Conservation (phyloP, 1,140 invertebrate species). For the Megalonaias nervosa region DNA sequence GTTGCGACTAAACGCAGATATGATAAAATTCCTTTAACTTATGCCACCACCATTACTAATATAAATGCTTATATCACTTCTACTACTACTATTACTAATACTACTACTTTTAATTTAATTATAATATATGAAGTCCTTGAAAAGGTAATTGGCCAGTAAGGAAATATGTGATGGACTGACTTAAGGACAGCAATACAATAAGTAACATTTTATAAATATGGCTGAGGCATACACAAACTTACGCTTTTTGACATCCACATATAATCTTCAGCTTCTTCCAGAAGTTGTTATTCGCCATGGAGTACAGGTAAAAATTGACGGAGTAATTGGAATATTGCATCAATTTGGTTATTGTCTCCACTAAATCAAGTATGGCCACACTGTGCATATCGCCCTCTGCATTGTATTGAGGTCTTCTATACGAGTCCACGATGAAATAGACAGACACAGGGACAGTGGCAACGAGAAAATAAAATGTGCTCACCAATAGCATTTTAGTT, state of each 20-base stretch:
- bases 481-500: constrained; percentile 51
- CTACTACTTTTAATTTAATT: too few relatives aligned
- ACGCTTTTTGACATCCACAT: constrained; percentile 19
- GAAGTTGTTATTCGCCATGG: constrained; percentile 86
- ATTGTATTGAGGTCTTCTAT: constrained; percentile 2
- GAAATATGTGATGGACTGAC: too few relatives aligned
- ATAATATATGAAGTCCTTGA: too few relatives aligned
- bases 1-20: too few relatives aligned
- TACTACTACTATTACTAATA: too few relatives aligned
- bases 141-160: too few relatives aligned
- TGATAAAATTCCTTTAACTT: too few relatives aligned
- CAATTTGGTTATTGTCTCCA: constrained; percentile 76
- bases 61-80: too few relatives aligned
- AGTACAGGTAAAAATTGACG: constrained; percentile 89
- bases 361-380: constrained; percentile 47
- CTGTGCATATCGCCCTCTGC: neutral
- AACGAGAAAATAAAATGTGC: constrained; percentile 50
- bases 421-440: constrained; percentile 52
- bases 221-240: neutral
- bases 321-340: constrained; percentile 87
- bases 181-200: too few relatives aligned
- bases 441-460: constrained; percentile 53
- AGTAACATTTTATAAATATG: too few relatives aligned
- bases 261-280: constrained; percentile 71
- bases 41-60: too few relatives aligned